Base-by-base conservation (phyloP, 2,113 vertebrate species). In the Leptosomus discolor region DNA sequence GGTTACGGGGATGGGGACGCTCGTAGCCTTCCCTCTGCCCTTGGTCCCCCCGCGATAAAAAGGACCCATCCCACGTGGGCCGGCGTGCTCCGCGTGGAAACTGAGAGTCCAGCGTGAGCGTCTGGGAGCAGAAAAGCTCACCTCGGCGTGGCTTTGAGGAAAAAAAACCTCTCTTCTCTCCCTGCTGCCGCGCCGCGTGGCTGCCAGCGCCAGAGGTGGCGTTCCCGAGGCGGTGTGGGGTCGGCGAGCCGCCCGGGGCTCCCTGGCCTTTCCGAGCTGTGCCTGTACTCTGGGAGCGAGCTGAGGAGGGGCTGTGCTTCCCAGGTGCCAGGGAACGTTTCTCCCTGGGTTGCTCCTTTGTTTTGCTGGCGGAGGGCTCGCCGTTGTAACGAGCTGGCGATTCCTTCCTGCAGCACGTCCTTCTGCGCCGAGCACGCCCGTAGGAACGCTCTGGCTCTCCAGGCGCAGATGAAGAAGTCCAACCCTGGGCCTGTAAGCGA, bases 371-470 rank as follows among this genome's bases (percentile, higher is more conserved):
- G 29, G 69, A 6, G 80, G 39, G 34, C 21, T 6, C 4, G 27
- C 48, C 6, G 19, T 3, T 0, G 2, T 51, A 2, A 74, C 1
- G 0, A 58, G 12, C 10, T 56, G 2, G 1, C 39, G n/a, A 2
- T 90, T 54, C 53, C 1, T 86, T 30, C 96, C 58, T 10, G 8
- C 65, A 99, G 99, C 17, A 97, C 98, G 14, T 98, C 99, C 0
- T 99, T 99, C 96, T 99, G 99, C 36, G 98, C 98, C 1, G 99
- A 99, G 34, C 99, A 99, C 12, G 98, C 99, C 75, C 99, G 99
- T 4, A 98, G 99, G 95, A 99, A 99, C 48, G 97, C 98, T 10
- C 95, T 99, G 97, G 99, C 99, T 0, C 98, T 99, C 7, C 98
- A 99, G 51, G 99, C 99, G 23, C 99, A 99, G 96, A 98, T 99